Evolutionary conservation across 2,888 invertebrate genomes (phyloP), one percentile per base, ranked within the genome.

Genomic region (Leptodirus hochenwartii): DNA sequence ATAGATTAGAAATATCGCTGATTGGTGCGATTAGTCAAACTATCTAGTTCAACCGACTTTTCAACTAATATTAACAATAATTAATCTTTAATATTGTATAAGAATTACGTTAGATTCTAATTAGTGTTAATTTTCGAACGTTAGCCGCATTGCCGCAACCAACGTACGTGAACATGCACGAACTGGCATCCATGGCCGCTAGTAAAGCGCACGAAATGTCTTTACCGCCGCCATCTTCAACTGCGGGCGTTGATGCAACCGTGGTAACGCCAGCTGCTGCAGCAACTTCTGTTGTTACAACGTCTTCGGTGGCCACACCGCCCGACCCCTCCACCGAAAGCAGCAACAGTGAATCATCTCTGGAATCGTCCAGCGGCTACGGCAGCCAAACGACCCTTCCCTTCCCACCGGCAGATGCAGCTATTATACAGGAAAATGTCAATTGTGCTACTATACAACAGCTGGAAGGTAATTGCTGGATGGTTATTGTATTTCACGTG

Each of bases 151-250:
- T 62, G 48, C 66, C 67, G 24, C 75, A 77, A 56, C 87, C 87
- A 14, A 69, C 85, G 47, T 88, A 88, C 57, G 85, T 85, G 45
- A 88, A 88, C 53, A 84, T 85, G 84, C 81, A 82, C 39, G 87
- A 88, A 53, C 57, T 87, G 50, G 82, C 81, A 14, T 74, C 69
- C 43, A 64, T 84, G 59, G 84, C 84, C 24, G 81, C 81, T 8
- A 65, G 61, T 56, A 81, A 64, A 59, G 76, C 56, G 56, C 79
- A 65, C 47, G 64, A 62, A 49, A 59, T 59, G 60, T 58, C 62
- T 53, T 53, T 65, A 46, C 65, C 66, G 43, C 56, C 75, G 50
- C 58, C 61, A 55, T 54, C 74, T 49, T 57, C 60, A 54, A 56
- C 66, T 43, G 54, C 63, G 41, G 58, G 59, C 24, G 56, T 55